phyloP scores from a whole-genome alignment of 2,888 invertebrate species.

The Pristionchus maxplancki region DNA sequence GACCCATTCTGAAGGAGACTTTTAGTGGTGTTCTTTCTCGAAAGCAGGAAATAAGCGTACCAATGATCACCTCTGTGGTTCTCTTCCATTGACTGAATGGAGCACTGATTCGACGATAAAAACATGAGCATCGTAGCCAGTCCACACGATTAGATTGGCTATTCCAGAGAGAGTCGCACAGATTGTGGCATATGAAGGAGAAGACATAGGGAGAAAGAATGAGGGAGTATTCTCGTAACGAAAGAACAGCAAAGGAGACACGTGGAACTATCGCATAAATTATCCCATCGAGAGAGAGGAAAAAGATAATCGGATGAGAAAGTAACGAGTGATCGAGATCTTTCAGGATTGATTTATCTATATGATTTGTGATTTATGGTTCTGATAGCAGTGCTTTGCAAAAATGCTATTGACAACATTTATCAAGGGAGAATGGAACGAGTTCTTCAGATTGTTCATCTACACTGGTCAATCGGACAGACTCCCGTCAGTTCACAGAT shows the following conservation, averaged over 20 bases:
- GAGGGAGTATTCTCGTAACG: too few relatives aligned
- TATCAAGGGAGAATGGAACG: too few relatives aligned
- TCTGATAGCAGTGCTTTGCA: too few relatives aligned
- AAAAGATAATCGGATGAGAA: not conserved
- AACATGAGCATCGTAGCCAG: slow-evolving; percentile 32
- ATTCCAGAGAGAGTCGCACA: not conserved
- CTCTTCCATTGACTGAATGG: slow-evolving; percentile 15
- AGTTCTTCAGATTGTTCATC: too few relatives aligned
- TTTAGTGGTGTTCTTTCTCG: too few relatives aligned
- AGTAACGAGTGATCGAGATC: not conserved
- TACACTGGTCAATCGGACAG: not conserved
- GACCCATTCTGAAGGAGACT: slow-evolving; percentile 26
- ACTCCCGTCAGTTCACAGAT: not conserved
- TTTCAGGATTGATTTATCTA: not conserved
- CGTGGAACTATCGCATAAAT: slow-evolving; percentile 24
- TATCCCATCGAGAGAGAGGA: not conserved
- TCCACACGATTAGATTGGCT: slow-evolving; percentile 26
- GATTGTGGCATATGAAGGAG: not conserved
- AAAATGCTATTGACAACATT: too few relatives aligned
- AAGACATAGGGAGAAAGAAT: not conserved
- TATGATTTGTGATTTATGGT: not conserved
- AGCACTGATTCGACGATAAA: slow-evolving; percentile 35
- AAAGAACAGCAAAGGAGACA: not conserved
- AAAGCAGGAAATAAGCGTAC: not conserved
- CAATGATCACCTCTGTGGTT: not conserved